Evolutionary conservation across 2,888 invertebrate genomes (phyloP).

Genomic region (Euzetes globulus): DNA sequence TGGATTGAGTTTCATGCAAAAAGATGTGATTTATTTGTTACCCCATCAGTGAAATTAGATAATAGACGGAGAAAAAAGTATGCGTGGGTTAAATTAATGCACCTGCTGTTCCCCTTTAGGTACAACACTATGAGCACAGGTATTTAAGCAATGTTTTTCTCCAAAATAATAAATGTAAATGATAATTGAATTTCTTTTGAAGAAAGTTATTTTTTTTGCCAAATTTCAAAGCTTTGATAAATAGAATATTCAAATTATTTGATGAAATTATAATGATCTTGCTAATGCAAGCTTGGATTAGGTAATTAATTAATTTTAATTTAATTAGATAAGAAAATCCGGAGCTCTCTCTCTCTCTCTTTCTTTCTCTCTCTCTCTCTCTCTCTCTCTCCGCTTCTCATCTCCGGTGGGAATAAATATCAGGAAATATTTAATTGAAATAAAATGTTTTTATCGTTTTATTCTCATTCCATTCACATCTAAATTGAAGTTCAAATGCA

Average conservation of each 20-base stretch:
- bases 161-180: no score
- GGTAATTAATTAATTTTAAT: no score
- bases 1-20: no score
- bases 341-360: neutral
- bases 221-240: no score
- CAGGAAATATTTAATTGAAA: neutral
- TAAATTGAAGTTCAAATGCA: neutral
- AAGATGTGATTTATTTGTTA: neutral
- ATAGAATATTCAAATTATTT: no score
- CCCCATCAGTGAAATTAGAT: neutral
- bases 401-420: neutral
- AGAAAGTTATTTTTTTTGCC: no score
- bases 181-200: no score
- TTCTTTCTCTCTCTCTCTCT: constrained; percentile 12
- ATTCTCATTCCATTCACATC: neutral
- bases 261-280: no score
- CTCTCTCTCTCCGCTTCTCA: constrained; percentile 8
- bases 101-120: neutral
- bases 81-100: constrained; percentile 5
- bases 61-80: neutral
- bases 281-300: no score
- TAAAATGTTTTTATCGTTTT: neutral
- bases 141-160: neutral
- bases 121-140: neutral
- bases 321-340: no score